Base-by-base conservation (phyloP, 2,797 vertebrate genomes). In the Neopelma chrysocephalum region DNA sequence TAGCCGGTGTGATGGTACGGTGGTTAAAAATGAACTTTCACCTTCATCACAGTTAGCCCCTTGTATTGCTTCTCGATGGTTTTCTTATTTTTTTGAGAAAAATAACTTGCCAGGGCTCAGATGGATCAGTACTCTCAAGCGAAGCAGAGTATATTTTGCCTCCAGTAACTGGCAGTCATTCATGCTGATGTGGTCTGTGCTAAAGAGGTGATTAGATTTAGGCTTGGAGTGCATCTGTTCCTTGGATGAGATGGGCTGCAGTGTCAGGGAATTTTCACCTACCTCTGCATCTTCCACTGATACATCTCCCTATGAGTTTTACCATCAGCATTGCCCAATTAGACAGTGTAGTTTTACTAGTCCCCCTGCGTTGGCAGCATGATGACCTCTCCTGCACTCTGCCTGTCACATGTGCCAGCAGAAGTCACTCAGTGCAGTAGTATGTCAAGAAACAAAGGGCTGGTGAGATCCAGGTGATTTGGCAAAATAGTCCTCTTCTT, bases 301-400 rank as follows among this genome's bases (percentile, higher is more conserved):
- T 12, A 4, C 69, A 20, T 57, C 36, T 86, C 29, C 19, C 17
- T 42, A 48, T 29, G 42, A 36, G 25, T 89, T 80, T 62, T 86
- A 32, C 32, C 32, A 58, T 47, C 65, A 47, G 11, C 60, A 11
- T 42, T 64, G 26, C 38, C 57, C 32, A 38, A 0, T 18, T 45
- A 57, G 45, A 47, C 19, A 23, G 0, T 17, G 3, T 43, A 1
- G 2, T 92, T 76, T 71, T 19, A 50, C 10, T 42, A 11, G 36
- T 77, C 15, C 12, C 22, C 0, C 0, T 22, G 47, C 0, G 0
- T 3, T 84, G 82, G 27, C 40, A 68, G 10, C 1, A 0, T 6
- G 26, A 10, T 56, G 43, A 9, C 53, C 19, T 64, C 50, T 80
- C 34, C 36, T n/a, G 34, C 0, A 0, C 62, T 66, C 60, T 62